Conservation (phyloP, 2,113 vertebrate genomes). For the Pangasianodon hypophthalmus region DNA sequence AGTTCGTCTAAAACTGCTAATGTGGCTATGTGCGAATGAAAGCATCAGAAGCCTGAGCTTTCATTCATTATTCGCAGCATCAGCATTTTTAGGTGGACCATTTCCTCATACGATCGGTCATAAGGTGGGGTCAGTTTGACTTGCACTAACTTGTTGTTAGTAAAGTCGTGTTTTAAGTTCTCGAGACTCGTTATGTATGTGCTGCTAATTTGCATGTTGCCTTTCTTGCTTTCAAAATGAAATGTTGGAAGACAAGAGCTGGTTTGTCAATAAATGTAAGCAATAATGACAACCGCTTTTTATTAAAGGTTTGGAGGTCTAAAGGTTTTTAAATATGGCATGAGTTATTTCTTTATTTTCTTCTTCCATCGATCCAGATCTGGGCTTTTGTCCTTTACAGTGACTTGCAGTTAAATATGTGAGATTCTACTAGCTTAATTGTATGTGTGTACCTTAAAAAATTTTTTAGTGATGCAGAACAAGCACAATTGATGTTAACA, state of each 20-base stretch:
- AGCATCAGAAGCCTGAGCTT: not conserved
- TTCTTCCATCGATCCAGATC: not conserved
- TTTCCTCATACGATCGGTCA: not conserved
- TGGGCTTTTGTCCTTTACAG: not conserved
- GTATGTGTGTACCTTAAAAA: not conserved
- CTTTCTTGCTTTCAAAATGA: constrained; percentile 57
- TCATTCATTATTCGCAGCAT: not conserved
- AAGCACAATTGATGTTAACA: not conserved
- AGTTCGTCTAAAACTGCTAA: not conserved
- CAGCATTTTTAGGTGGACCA: not conserved
- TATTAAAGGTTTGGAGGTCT: not conserved
- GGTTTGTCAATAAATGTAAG: constrained; percentile 41
- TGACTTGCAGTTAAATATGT: not conserved
- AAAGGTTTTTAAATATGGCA: not conserved
- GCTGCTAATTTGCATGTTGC: constrained; percentile 72
- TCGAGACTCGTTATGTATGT: constrained; percentile 53
- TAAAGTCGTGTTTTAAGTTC: constrained; percentile 24
- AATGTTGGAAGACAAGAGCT: constrained; percentile 4
- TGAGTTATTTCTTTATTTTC: not conserved
- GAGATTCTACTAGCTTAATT: not conserved
- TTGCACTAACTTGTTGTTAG: constrained; percentile 45
- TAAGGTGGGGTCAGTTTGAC: constrained; percentile 21
- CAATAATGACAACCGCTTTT: constrained; percentile 41
- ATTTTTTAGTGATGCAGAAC: no score
- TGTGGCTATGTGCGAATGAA: not conserved